Evolutionary conservation across 2,797 vertebrate genomes (phyloP).

Genomic region (Coreius guichenoti): DNA sequence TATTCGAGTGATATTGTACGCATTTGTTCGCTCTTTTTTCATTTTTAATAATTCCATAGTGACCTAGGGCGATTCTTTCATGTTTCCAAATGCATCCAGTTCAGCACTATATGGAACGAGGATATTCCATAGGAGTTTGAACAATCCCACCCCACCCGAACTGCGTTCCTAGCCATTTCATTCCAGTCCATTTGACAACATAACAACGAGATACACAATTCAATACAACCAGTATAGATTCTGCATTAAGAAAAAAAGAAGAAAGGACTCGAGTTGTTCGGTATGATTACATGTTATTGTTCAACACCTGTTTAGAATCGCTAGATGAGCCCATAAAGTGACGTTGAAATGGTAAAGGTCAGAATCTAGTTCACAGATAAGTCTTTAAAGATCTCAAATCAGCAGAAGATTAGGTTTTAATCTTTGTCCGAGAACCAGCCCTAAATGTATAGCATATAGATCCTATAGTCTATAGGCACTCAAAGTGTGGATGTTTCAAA

Average conservation of each 20-base stretch:
- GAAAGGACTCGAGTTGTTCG: too few relatives aligned
- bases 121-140: conserved; percentile 27
- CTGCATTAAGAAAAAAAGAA: too few relatives aligned
- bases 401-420: neutral
- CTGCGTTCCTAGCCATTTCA: neutral
- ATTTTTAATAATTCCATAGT: conserved; percentile 26
- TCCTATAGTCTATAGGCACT: neutral
- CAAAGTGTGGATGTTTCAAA: neutral
- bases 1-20: conserved; percentile 40
- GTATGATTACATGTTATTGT: too few relatives aligned
- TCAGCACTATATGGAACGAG: conserved; percentile 11
- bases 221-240: neutral
- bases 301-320: neutral
- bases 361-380: neutral
- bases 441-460: neutral
- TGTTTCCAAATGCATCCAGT: conserved; percentile 23
- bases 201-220: neutral
- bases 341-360: neutral
- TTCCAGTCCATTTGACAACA: neutral
- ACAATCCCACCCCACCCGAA: conserved; percentile 10
- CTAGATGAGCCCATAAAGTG: neutral
- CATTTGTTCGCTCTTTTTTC: conserved; percentile 14
- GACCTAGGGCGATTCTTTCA: conserved; percentile 24
- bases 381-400: neutral
- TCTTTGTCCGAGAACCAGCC: neutral